These are phyloP conservation scores for Pyrrhia umbra DNA, from an alignment of 2,888 invertebrate genomes.

Conservation along the genomic window DNA sequence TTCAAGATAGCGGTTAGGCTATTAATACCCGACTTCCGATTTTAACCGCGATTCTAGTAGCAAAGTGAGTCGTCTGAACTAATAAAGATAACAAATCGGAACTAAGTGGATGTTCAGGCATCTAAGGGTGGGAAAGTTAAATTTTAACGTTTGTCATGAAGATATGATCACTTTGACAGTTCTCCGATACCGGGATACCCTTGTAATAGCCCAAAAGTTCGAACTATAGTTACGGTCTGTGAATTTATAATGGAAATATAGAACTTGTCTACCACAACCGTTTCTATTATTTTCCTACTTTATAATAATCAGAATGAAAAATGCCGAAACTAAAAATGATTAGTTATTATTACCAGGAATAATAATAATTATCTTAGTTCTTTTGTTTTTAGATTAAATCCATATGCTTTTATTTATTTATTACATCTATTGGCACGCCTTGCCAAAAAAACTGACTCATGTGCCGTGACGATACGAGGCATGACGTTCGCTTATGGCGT, in stretches of 20 bases:
- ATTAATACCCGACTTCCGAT: constrained; percentile 39
- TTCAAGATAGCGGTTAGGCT: constrained; percentile 26
- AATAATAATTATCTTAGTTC: no score
- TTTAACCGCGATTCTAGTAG: constrained; percentile 13
- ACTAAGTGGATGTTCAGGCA: constrained; percentile 22
- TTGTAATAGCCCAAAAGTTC: constrained; percentile 52
- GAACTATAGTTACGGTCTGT: constrained; percentile 24
- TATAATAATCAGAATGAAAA: no score
- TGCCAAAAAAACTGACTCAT: no score
- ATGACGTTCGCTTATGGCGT: no score
- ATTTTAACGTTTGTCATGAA: constrained; percentile 57
- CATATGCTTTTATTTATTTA: no score
- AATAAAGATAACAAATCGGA: constrained; percentile 57
- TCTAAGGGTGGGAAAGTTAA: constrained; percentile 34
- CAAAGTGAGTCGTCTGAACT: constrained; percentile 42
- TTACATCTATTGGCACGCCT: no score
- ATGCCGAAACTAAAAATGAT: no score
- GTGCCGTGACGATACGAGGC: no score
- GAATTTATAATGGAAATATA: constrained; percentile 27
- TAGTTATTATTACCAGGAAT: no score
- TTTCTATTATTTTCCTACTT: no score
- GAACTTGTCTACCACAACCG: no score
- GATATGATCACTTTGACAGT: constrained; percentile 62
- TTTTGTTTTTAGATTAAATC: no score
- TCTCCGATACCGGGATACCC: constrained; percentile 49